Evolutionary conservation across 1,140 invertebrate species (phyloP).

Genomic region (Gryllus bimaculatus): DNA sequence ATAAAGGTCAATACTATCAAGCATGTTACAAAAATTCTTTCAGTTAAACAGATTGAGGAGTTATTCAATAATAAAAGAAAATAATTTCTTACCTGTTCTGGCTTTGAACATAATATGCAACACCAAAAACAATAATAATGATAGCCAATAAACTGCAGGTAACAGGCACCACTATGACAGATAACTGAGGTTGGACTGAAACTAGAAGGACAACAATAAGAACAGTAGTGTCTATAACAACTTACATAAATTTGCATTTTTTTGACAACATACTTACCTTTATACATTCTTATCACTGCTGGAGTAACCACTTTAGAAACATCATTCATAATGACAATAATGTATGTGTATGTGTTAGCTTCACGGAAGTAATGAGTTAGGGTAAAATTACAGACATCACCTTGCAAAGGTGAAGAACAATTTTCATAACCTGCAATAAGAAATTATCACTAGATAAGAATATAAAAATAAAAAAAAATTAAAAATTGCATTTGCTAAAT

Average conservation of each 20-base stretch:
- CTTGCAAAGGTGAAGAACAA: background rate
- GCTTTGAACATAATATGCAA: constrained; percentile 73
- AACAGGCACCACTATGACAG: constrained; percentile 75
- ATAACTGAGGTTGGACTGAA: constrained; percentile 62
- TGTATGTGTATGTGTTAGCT: constrained; percentile 53
- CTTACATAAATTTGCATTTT: background rate
- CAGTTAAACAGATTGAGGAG: too few relatives aligned
- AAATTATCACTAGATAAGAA: constrained; percentile 7
- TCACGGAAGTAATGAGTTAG: constrained; percentile 57
- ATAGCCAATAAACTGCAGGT: constrained; percentile 65
- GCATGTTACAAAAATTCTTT: too few relatives aligned
- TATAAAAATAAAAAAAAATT: too few relatives aligned
- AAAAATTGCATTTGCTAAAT: too few relatives aligned
- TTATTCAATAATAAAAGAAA: background rate
- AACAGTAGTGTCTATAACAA: background rate
- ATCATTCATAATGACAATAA: constrained; percentile 65
- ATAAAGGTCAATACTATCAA: too few relatives aligned
- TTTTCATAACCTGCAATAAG: constrained; percentile 35
- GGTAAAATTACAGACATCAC: constrained; percentile 44
- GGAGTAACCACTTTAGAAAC: constrained; percentile 55
- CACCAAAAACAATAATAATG: constrained; percentile 71
- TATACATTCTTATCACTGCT: constrained; percentile 66
- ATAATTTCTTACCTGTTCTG: constrained; percentile 48
- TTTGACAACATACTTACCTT: constrained; percentile 45
- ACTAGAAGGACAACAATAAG: constrained; percentile 41